A percentile compares a stretch with the other conserved stretches of the same genome.
These are phyloP conservation scores for Akabosia matsudoensis DNA, from an alignment of 1,140 invertebrate genomes.

Conservation along the genomic window DNA sequence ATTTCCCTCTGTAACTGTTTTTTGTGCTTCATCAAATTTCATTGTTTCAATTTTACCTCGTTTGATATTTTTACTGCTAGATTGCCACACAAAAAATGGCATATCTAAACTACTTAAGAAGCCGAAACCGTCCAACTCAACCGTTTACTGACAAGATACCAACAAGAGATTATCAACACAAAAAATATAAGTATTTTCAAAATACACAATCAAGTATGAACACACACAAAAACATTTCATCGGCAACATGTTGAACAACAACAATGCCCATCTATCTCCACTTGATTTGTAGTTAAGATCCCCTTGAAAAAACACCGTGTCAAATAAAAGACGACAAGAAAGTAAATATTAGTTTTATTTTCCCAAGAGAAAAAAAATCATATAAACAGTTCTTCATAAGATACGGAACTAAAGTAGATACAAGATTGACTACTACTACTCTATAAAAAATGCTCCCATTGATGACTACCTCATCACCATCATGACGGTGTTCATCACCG, in stretches of 20 bases:
- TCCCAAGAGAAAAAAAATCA: neutral
- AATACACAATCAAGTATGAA: too few species aligned
- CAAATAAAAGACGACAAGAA: neutral
- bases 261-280: too few species aligned
- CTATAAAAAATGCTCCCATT: neutral
- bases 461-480: neutral
- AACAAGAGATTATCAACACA: neutral
- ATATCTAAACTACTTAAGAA: constrained; percentile 11
- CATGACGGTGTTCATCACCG: neutral
- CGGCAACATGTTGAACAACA: too few species aligned
- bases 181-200: too few species aligned
- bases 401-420: constrained; percentile 5
- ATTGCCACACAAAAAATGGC: constrained; percentile 5
- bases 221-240: too few species aligned
- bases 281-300: too few species aligned
- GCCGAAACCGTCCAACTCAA: constrained; percentile 1
- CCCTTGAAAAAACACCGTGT: neutral
- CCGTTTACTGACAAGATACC: neutral
- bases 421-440: neutral
- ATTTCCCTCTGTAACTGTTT: too few species aligned
- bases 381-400: neutral
- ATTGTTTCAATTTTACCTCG: neutral
- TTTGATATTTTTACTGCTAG: too few species aligned
- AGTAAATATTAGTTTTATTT: constrained; percentile 23
- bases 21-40: neutral